These are phyloP conservation scores for Megaceryle alcyon DNA, from an alignment of 2,797 vertebrate species.

Conservation along the genomic window DNA sequence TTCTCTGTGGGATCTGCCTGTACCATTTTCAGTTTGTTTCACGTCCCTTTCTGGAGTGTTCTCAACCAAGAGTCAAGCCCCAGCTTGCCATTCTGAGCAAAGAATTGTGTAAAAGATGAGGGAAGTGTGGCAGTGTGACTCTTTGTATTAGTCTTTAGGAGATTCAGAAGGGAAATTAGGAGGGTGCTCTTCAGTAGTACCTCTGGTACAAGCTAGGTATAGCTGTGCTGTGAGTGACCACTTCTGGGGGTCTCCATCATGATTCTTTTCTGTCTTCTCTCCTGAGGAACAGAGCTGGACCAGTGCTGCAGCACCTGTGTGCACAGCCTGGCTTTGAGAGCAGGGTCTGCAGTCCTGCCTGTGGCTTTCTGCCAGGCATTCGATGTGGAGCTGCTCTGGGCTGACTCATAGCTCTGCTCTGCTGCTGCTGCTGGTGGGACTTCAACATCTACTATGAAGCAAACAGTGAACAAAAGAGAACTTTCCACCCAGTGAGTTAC, in stretches of 20 bases:
- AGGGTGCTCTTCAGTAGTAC: not conserved
- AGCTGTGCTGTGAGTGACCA: accelerated
- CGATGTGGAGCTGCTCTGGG: not conserved
- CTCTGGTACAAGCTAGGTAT: not conserved
- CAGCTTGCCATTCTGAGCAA: accelerated
- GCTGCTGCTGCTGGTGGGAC: accelerated
- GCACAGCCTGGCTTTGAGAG: accelerated
- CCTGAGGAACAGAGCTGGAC: not conserved
- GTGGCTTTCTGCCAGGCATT: accelerated
- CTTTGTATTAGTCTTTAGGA: not conserved
- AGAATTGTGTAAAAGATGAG: accelerated
- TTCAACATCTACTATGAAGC: not conserved
- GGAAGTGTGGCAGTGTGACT: accelerated
- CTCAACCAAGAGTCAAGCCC: not conserved
- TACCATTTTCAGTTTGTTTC: not conserved
- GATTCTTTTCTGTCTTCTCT: accelerated
- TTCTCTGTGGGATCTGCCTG: not conserved
- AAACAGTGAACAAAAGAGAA: not conserved
- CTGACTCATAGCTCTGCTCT: not conserved
- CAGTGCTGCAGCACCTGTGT: accelerated
- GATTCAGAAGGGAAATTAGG: not conserved
- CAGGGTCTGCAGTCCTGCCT: not conserved
- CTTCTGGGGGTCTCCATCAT: not conserved
- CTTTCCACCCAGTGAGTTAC: not conserved
- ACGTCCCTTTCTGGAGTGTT: not conserved